Evolutionary conservation across 2,797 vertebrate species (phyloP), one percentile per base, ranked within the genome.

Genomic region (Macropodus opercularis): DNA sequence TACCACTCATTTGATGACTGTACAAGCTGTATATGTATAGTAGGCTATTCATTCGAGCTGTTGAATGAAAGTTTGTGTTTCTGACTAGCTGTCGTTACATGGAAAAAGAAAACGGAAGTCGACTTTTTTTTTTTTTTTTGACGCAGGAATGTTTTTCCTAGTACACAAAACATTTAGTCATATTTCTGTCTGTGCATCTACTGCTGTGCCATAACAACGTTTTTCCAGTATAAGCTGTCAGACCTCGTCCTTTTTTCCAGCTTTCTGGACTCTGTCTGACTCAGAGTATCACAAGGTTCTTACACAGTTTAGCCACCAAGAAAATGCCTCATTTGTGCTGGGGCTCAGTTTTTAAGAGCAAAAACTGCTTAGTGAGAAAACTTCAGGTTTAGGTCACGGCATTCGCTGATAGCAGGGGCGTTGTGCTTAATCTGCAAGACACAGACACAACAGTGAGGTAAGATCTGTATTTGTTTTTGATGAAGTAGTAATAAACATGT

Each of bases 21-120:
- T 51, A 36, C 70, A 63, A 32, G 19, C 32, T 29, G 34, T 10
- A 24, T 68, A n/a, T 48, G 54, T 63, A 80, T 65, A 83, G 71
- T 74, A 52, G 62, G 52, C 72, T 69, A 80, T 89, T 89, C 81
- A 88, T 85, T 61, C 17, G 38, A 49, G 65, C 49, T 53, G 49
- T 51, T 75, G 55, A 77, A 76, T 72, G 84, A 58, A 71, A 48
- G 67, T 73, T 63, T 78, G 59, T 85, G 64, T 87, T 84, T 52
- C 43, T 63, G 52, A 35, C 63, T 55, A 53, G 72, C 18, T 53
- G 63, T 14, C 67, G 53, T 50, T 81, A 81, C 80, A 79, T 75
- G 65, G 75, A 70, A 81, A 78, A 63, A 72, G 44, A 35, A 50
- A 24, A 15, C 13, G 51, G 49, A 55, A 79, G 75, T 63, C 58